These are phyloP conservation scores for Busseola fusca DNA, from an alignment of 2,888 invertebrate species.

Conservation along the genomic window DNA sequence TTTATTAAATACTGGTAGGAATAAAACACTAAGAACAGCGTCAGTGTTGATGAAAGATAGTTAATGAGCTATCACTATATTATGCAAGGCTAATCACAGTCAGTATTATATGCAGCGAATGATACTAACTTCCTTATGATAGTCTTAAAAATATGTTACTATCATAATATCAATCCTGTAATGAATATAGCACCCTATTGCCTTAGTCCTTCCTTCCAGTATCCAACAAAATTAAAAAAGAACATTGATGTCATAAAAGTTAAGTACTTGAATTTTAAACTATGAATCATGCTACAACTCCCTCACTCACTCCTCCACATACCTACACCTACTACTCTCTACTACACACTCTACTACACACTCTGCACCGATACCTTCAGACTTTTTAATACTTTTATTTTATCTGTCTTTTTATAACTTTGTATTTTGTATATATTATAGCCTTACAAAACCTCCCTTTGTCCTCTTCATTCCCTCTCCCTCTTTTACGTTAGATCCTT, in stretches of 20 bases:
- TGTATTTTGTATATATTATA: no score
- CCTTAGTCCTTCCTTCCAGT: background rate
- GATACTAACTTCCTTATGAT: background rate
- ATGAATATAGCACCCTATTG: background rate
- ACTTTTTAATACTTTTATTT: no score
- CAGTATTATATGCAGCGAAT: background rate
- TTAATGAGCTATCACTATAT: background rate
- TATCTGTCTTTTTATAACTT: no score
- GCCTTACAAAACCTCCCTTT: no score
- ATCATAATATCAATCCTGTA: background rate
- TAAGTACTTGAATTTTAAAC: slow-evolving; percentile 6
- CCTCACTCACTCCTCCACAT: no score
- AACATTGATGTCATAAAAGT: background rate
- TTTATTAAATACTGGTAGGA: background rate
- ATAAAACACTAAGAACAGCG: background rate
- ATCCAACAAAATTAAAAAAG: background rate
- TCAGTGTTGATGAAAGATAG: background rate
- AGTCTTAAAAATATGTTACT: background rate
- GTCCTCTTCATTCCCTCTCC: no score
- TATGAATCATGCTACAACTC: slow-evolving; percentile 17
- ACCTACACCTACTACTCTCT: no score
- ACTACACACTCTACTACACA: no score
- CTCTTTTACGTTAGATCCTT: no score
- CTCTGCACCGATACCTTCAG: no score
- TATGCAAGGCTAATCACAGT: background rate